phyloP scores from a whole-genome alignment of 2,113 vertebrate genomes.

The Micronisus gabar region DNA sequence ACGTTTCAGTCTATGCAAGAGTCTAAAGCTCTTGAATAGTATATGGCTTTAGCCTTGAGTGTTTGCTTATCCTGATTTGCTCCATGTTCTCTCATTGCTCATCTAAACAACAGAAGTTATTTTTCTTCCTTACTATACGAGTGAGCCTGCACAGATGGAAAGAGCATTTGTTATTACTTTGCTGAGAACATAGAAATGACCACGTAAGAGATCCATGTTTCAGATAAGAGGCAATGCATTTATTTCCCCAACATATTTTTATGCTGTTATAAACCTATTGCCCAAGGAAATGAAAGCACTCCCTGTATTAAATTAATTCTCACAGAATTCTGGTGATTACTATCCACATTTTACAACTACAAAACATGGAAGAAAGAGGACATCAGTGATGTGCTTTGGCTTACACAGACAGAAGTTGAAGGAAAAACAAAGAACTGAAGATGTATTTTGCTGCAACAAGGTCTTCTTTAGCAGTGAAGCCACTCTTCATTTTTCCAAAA shows the following conservation, averaged over 20 bases:
- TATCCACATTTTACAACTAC: not conserved
- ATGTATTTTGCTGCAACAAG: rapidly evolving
- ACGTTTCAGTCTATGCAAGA: not conserved
- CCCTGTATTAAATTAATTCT: not conserved
- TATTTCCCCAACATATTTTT: not conserved
- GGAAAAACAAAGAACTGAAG: not conserved
- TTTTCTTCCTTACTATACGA: not conserved
- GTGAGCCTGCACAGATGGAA: conserved; percentile 37
- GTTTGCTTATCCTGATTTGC: not conserved
- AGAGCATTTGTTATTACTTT: conserved; percentile 27
- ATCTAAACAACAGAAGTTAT: conserved; percentile 57
- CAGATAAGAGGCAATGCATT: conserved; percentile 15
- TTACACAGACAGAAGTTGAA: not conserved
- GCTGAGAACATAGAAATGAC: conserved; percentile 21
- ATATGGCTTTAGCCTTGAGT: not conserved
- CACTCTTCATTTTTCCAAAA: not conserved
- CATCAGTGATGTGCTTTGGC: not conserved
- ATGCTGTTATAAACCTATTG: not conserved
- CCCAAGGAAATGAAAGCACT: not conserved
- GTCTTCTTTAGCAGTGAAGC: not conserved
- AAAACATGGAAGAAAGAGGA: not conserved
- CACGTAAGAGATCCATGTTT: not conserved
- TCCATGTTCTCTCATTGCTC: not conserved
- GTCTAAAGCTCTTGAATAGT: not conserved
- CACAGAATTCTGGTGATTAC: not conserved